Base-by-base conservation (phyloP, 2,113 vertebrate species). In the Conger conger region DNA sequence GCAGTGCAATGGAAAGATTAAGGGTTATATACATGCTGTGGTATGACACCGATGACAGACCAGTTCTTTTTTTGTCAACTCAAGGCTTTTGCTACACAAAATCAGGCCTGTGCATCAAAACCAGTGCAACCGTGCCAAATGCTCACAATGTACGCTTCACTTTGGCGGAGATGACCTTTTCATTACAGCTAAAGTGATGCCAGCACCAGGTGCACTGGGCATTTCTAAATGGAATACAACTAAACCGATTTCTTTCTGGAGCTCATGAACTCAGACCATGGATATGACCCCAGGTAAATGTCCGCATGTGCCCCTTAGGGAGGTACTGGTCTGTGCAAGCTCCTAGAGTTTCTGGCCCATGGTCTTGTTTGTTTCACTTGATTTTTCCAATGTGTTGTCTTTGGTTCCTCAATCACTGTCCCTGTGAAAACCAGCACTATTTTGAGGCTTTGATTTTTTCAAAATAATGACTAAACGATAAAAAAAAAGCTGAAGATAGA, bases 381-480 rank as follows among this genome's bases (percentile, higher is more conserved):
- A n/a, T 50, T 77, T 37, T 63, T 27, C 20, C 53, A 57, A 40
- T 38, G 36, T 76, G 36, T 83, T 76, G 37, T 84, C 76, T 78
- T 76, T 84, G 76, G 83, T 84, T 79, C 76, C 83, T 76, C 42
- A n/a, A 7, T n/a, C 8, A 54, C 42, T 79, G 36, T 79, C 36
- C 36, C 77, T 79, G 77, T 79, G 35, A 42, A 37, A 79, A 38
- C 17, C 18, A 38, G 35, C 45, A 23, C 45, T 82, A n/a, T 60
- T 82, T 37, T 57, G 33, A 82, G 20, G 50, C n/a, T 79, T 79
- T 50, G 13, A 84, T 79, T 18, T 60, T 84, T 17, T 33, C 35
- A 18, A 38, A 17, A 30, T 50, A 50, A 50, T 50, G 6, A 33
- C 27, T 53, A 50, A 40, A 63, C 0, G 20, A 20, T 63, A 57